Conservation (phyloP, 2,113 vertebrate species). For the Neofelis nebulosa region DNA sequence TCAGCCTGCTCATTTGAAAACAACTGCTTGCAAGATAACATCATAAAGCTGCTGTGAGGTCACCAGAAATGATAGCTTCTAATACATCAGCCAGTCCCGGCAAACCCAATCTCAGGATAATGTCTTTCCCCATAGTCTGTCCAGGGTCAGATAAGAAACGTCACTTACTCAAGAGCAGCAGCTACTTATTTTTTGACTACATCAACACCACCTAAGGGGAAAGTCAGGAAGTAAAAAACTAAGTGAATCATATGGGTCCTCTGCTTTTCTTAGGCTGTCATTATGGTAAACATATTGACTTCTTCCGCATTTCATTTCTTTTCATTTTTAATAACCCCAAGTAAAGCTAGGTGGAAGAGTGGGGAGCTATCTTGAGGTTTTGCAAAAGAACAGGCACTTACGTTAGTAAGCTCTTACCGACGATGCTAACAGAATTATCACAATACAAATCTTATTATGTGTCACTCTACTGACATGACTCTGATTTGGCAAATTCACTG, state of each 20-base stretch:
- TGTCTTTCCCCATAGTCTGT: neutral
- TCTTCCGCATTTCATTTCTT: constrained; percentile 26
- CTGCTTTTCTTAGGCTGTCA: neutral
- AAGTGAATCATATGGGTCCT: neutral
- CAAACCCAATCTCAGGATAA: neutral
- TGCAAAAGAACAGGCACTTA: neutral
- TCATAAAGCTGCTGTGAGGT: neutral
- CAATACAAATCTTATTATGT: neutral
- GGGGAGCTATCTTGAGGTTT: neutral
- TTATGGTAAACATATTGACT: constrained; percentile 18
- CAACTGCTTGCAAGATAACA: neutral
- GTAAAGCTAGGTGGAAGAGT: neutral
- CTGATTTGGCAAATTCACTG: neutral
- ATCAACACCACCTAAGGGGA: neutral
- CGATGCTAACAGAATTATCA: neutral
- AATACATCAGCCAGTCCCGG: neutral
- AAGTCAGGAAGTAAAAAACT: constrained; percentile 38
- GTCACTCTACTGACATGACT: constrained; percentile 17
- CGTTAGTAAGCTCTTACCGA: neutral
- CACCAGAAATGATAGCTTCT: neutral
- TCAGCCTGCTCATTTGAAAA: neutral
- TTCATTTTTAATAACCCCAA: constrained; percentile 42
- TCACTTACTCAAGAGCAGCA: neutral
- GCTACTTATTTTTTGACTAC: neutral
- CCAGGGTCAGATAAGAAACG: constrained; percentile 4